These are phyloP conservation scores for Platycheirus rosarum DNA, from an alignment of 2,888 invertebrate species.

Conservation along the genomic window DNA sequence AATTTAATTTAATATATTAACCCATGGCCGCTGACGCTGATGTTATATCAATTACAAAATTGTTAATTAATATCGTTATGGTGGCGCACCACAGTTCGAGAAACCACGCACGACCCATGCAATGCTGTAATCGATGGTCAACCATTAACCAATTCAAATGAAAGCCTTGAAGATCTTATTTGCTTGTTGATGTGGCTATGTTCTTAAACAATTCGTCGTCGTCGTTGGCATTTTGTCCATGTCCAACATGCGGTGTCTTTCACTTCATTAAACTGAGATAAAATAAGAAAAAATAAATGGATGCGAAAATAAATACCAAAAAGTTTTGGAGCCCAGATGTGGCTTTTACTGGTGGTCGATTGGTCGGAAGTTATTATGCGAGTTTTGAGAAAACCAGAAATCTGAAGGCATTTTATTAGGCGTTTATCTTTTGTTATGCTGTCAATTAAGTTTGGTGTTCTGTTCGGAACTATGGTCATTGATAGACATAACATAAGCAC, in stretches of 20 bases:
- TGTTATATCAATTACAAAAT: conserved; percentile 14
- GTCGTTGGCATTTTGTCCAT: not conserved
- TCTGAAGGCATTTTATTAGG: no score
- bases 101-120: not conserved
- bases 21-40: conserved; percentile 15
- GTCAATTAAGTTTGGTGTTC: no score
- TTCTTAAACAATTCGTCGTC: not conserved
- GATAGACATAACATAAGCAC: no score
- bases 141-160: not conserved
- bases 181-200: not conserved
- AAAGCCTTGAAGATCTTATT: not conserved
- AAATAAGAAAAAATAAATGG: conserved; percentile 1
- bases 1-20: conserved; percentile 22
- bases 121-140: not conserved
- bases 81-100: not conserved
- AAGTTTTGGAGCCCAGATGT: no score
- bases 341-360: no score
- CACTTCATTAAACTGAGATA: conserved; percentile 16
- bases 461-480: no score
- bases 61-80: conserved; percentile 18
- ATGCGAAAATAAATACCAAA: no score
- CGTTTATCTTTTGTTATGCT: no score
- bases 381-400: no score
- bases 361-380: no score
- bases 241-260: not conserved